Percentiles rank a stretch among this genome's conserved stretches.
Conservation (phyloP, 2,113 vertebrate genomes). For the Ammodytes marinus region DNA sequence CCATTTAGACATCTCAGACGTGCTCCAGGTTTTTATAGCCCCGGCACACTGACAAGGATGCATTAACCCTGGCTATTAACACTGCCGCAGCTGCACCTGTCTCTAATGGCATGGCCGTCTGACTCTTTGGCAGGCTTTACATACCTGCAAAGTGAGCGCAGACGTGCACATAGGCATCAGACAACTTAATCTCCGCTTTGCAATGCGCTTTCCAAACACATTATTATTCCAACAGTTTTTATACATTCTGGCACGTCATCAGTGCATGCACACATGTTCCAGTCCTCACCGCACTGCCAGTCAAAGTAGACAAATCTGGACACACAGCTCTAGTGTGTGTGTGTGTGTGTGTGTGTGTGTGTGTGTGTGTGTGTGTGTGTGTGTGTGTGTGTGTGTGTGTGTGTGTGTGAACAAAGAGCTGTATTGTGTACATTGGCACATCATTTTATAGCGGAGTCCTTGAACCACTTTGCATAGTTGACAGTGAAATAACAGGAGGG, state of each 20-base stretch:
- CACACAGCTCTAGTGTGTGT: slow-evolving; percentile 7
- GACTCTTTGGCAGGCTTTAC: not conserved
- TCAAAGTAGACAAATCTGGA: not conserved
- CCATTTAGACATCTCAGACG: not conserved
- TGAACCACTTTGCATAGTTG: slow-evolving; percentile 17
- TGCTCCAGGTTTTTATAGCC: slow-evolving; percentile 10
- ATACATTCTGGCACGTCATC: not conserved
- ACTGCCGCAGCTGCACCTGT: slow-evolving; percentile 13
- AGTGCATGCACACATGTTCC: not conserved
- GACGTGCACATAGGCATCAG: not conserved
- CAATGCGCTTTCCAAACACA: not conserved
- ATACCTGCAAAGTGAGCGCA: not conserved
- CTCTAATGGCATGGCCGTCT: not conserved
- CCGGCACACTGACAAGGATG: not conserved
- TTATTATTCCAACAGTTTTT: not conserved
- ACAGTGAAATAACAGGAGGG: slow-evolving; percentile 12
- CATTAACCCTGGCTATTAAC: slow-evolving; percentile 7
- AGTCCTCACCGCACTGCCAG: not conserved
- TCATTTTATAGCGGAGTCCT: slow-evolving; percentile 8
- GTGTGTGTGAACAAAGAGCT: slow-evolving; percentile 26
- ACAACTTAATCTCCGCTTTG: not conserved
- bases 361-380: not conserved
- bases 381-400: not conserved
- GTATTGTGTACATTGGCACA: slow-evolving; percentile 19
- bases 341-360: not conserved